Evolutionary conservation across 2,888 invertebrate genomes (phyloP), one percentile per base, ranked within the genome.

Genomic region (Pandemis cinnamomeana): DNA sequence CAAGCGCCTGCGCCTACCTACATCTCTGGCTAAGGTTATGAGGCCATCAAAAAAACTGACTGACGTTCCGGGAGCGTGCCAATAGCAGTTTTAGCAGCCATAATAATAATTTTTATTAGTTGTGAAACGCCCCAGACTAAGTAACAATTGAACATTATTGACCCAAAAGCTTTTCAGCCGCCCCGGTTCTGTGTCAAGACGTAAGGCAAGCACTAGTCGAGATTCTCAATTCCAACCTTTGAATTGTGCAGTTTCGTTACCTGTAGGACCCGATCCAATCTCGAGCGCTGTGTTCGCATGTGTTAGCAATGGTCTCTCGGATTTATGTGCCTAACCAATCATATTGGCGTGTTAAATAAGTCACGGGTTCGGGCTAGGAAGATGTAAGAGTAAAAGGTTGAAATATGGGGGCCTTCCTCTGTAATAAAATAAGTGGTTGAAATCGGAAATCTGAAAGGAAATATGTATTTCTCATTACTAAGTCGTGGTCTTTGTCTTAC

Each of bases 181-280:
- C 15, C 4, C 42, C 27, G 60, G 51, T 60, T n/a, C 60, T 73
- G 58, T 73, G 73, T 73, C 73, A 42, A 64, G 41, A 41, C 48
- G 64, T 72, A 72, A 73, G 66, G 73, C 69, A 73, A 73, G 74
- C 62, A 67, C 74, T 74, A 71, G 74, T 71, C 71, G 74, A 71
- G 66, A 71, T 74, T 71, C 74, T 67, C 73, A 70, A 70, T 73
- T 66, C 69, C 72, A 69, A 73, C 69, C 74, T 74, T 71, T 74
- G 74, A 71, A 71, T 71, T 67, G 69, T 73, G 55, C 70, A 70
- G 70, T 60, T 70, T 66, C 64, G 70, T 66, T 74, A 74, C 74
- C 74, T 74, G 74, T 69, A 69, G 70, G 62, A 70, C 66, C 69
- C 61, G 67, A 74, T 74, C 74, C 74, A 74, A 74, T 74, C 74